Percentiles rank a stretch among this genome's conserved stretches.
Conservation (phyloP, 2,888 invertebrate species). For the Tenthredo scrophulariae region DNA sequence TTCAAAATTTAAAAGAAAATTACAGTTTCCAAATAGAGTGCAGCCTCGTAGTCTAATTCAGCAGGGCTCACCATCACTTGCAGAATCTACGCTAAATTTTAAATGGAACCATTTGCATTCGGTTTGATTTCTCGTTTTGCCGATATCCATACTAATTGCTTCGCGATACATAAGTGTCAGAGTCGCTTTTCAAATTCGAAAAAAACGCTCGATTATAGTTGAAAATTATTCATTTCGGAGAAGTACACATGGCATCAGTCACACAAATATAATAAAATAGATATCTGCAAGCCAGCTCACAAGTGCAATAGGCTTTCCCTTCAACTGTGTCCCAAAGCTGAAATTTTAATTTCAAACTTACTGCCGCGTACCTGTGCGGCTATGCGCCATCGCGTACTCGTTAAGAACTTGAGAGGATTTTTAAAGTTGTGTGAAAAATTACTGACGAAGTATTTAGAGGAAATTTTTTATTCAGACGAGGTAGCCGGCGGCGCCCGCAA, state of each 20-base stretch:
- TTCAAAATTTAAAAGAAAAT: constrained; percentile 35
- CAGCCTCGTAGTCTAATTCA: background rate
- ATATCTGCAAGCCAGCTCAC: too few species aligned
- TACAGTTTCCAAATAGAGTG: constrained; percentile 39
- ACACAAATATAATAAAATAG: too few species aligned
- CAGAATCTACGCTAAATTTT: constrained; percentile 25
- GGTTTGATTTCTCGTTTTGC: constrained; percentile 7
- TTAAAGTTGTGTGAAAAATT: constrained; percentile 59
- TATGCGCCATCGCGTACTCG: too few species aligned
- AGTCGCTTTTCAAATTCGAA: background rate
- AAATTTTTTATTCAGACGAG: constrained; percentile 55
- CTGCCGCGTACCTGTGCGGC: too few species aligned
- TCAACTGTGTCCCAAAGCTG: too few species aligned
- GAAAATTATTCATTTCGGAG: too few species aligned
- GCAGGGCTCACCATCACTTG: background rate
- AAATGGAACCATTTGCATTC: constrained; percentile 49
- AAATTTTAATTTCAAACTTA: too few species aligned
- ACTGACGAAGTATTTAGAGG: constrained; percentile 19
- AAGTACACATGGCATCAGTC: too few species aligned
- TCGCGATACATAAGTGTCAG: background rate
- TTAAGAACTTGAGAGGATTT: constrained; percentile 47
- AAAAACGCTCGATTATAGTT: background rate
- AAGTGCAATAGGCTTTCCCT: too few species aligned
- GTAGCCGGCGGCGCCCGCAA: constrained; percentile 58
- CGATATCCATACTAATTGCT: constrained; percentile 29